A percentile compares a stretch with the other conserved stretches of the same genome.
Conservation (phyloP, 2,113 vertebrate species). For the Steatornis caripensis region DNA sequence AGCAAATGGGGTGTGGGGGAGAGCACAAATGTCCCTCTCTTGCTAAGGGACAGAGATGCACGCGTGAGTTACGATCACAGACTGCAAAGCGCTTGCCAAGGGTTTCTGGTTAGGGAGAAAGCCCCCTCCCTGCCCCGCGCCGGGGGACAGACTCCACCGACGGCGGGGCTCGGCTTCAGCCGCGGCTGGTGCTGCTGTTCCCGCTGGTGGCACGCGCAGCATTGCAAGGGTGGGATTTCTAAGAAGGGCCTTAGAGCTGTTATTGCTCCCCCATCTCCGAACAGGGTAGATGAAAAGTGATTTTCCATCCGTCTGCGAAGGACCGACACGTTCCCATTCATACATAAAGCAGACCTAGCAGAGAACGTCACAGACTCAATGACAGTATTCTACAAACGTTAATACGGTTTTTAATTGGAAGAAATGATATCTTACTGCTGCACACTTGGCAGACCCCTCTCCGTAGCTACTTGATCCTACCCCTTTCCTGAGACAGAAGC, state of each 20-base stretch:
- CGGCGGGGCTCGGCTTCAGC: too few relatives aligned
- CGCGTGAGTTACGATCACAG: accelerated
- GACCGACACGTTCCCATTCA: not conserved
- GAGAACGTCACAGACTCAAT: not conserved
- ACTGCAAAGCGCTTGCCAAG: not conserved
- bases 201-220: accelerated
- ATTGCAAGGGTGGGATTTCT: not conserved
- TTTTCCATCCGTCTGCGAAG: slow-evolving; percentile 3
- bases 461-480: not conserved
- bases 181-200: not conserved
- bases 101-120: not conserved
- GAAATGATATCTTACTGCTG: not conserved
- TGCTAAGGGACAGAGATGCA: not conserved
- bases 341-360: not conserved
- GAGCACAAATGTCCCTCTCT: not conserved
- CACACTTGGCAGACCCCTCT: not conserved
- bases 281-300: not conserved
- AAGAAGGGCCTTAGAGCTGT: not conserved
- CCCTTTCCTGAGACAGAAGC: not conserved
- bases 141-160: too few relatives aligned
- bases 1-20: not conserved
- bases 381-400: not conserved
- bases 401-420: slow-evolving; percentile 21
- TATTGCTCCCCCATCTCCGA: not conserved
- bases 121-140: too few relatives aligned